phyloP scores from a whole-genome alignment of 2,113 vertebrate species.

The Colossoma macropomum region DNA sequence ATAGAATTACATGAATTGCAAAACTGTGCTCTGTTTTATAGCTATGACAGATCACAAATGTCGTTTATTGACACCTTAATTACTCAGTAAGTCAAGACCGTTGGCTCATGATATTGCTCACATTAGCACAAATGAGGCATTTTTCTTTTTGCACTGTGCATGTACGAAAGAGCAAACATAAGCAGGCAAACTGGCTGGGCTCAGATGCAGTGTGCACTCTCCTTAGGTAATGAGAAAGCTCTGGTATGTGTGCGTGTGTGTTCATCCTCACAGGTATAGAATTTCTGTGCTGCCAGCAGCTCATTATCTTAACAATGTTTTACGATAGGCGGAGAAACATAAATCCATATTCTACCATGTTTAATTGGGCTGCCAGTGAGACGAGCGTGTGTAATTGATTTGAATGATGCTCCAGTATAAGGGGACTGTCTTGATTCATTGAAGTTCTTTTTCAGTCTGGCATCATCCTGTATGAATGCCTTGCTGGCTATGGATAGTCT shows the following conservation, averaged over 20 bases:
- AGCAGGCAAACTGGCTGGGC: background rate
- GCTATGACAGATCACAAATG: conserved; percentile 14
- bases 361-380: conserved; percentile 53
- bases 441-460: conserved; percentile 6
- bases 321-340: conserved; percentile 34
- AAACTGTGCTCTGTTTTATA: background rate
- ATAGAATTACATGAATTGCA: conserved; percentile 1
- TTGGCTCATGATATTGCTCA: conserved; percentile 5
- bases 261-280: conserved; percentile 21
- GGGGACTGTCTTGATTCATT: conserved; percentile 36
- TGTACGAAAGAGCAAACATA: conserved; percentile 16
- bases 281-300: conserved; percentile 41
- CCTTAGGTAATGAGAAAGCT: conserved; percentile 30
- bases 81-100: conserved; percentile 7
- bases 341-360: conserved; percentile 45
- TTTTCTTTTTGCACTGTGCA: background rate
- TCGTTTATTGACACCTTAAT: background rate
- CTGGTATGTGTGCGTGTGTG: background rate
- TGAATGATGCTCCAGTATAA: conserved; percentile 36
- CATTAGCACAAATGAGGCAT: conserved; percentile 27
- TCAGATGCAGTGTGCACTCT: background rate
- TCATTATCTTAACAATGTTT: conserved; percentile 54
- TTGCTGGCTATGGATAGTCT: conserved; percentile 38
- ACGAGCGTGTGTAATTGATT: conserved; percentile 50
- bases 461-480: conserved; percentile 25